Evolutionary conservation across 2,113 vertebrate species (phyloP), one percentile per base, ranked within the genome.

Genomic region (Gymnogyps californianus): DNA sequence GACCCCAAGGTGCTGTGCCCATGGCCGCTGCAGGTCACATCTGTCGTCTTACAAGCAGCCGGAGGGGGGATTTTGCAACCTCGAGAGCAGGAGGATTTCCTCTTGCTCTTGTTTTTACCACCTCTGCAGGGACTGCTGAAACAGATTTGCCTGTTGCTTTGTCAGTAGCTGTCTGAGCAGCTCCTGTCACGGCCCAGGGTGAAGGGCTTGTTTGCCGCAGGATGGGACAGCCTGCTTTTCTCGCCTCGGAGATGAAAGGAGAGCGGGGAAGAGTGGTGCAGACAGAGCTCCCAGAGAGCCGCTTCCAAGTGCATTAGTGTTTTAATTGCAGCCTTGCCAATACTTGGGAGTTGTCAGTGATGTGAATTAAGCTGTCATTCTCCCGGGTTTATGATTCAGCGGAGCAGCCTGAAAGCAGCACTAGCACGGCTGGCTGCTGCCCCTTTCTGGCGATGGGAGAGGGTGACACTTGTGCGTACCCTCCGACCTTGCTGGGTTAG

Each of bases 341-440:
- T 31, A n/a, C 61, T 2, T 4, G 91, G 87, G 76, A 84, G 44
- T 7, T 72, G 89, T 40, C 87, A 67, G 91, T 0, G 38, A 28
- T 36, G 44, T n/a, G 84, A 84, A 92, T 58, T 80, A 72, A 97
- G 94, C 80, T 44, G 83, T 82, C 91, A 22, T 31, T 78, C 83
- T 70, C 9, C 32, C 7, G 2, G 84, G 77, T 3, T 49, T 6
- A 18, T 7, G 66, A 54, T 49, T 66, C 90, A 6, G 51, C 8
- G 40, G 61, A 87, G 18, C 46, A 12, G 76, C 19, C 61, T 10
- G 65, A 8, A 22, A 65, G 47, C 77, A 51, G 83, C 38, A 4
- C 59, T 61, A 28, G 25, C 61, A 9, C 13, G 69, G 97, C 67
- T 11, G 54, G 38, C 84, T 97, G 95, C 96, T 96, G 97, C 97